Base-by-base conservation (phyloP, 2,797 vertebrate species). In the Lagothrix lagotricha region DNA sequence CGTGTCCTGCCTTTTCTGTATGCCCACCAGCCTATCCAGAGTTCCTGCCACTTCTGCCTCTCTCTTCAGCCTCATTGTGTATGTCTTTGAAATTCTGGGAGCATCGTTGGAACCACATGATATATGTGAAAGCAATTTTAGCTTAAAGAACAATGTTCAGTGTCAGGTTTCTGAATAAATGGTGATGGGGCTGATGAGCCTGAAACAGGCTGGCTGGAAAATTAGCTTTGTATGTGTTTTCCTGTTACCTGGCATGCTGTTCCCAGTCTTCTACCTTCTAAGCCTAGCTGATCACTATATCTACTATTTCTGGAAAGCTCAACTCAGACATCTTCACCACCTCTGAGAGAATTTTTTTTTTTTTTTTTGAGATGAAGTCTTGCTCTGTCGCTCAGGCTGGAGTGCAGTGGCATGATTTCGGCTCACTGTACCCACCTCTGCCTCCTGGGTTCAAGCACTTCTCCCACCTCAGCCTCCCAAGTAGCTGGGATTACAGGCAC, bases 141-240 rank as follows among this genome's bases (percentile, higher is more conserved):
- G 70, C 57, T 92, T 91, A 84, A 93, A 92, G 50, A 91, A 79
- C 81, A 88, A 28, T n/a, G 85, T 54, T 96, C 58, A 73, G 36
- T 94, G 86, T 82, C 88, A 95, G 24, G 28, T 83, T 94, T 95
- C 83, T 87, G 82, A 97, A 94, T 96, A 97, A 90, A 90, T 85
- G 92, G 64, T 82, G 73, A 94, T 93, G 92, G 79, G 36, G n/a
- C 33, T 92, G 92, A 94, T 94, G 84, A 96, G 10, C 52, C 57
- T 93, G 44, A 97, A 97, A 93, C 88, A 80, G 75, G 7, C 58
- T 92, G 54, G 50, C 70, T 90, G 28, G 22, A 93, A 96, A 95
- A 84, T 2, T 2, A 14, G 26, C 4, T 94, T 96, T 86, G n/a
- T 61, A 77, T 96, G 36, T 77, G 20, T 76, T 94, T 95, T 84